phyloP scores from a whole-genome alignment of 2,113 vertebrate genomes.

The Beaufortia kweichowensis region DNA sequence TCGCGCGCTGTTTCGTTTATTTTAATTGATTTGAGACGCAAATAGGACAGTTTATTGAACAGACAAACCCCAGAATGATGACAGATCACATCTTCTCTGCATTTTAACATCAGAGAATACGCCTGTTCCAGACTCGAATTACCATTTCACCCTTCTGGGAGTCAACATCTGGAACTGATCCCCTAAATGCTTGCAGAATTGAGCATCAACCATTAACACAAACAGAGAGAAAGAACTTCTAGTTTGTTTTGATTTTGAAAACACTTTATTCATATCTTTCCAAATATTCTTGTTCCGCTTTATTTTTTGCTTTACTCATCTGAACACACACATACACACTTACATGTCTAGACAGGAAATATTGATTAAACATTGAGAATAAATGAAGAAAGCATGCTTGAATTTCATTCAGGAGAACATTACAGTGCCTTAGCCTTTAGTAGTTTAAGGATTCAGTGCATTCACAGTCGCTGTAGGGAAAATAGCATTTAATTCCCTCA shows the following conservation, averaged over 20 bases:
- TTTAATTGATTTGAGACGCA: constrained; percentile 22
- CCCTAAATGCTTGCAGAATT: constrained; percentile 15
- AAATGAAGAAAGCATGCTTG: constrained; percentile 34
- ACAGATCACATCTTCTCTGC: constrained; percentile 1
- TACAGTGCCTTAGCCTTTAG: not conserved
- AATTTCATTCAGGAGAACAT: not conserved
- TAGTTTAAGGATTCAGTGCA: not conserved
- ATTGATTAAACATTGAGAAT: constrained; percentile 33
- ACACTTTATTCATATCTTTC: constrained; percentile 34
- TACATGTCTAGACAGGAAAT: constrained; percentile 58
- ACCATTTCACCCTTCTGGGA: constrained; percentile 36
- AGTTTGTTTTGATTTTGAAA: constrained; percentile 34
- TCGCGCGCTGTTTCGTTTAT: not conserved
- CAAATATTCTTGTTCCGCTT: constrained; percentile 10
- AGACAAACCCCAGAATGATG: not conserved
- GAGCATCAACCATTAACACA: constrained; percentile 33
- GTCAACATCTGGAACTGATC: constrained; percentile 56
- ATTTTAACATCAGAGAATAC: constrained; percentile 6
- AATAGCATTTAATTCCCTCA: not conserved
- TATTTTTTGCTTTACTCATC: constrained; percentile 1
- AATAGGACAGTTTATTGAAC: not conserved
- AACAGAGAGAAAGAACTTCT: constrained; percentile 40
- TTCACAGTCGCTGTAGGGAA: not conserved
- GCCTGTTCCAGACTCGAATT: not conserved
- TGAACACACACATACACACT: constrained; percentile 25